Conservation (phyloP, 1,140 invertebrate species). For the Parapsyche elsis region DNA sequence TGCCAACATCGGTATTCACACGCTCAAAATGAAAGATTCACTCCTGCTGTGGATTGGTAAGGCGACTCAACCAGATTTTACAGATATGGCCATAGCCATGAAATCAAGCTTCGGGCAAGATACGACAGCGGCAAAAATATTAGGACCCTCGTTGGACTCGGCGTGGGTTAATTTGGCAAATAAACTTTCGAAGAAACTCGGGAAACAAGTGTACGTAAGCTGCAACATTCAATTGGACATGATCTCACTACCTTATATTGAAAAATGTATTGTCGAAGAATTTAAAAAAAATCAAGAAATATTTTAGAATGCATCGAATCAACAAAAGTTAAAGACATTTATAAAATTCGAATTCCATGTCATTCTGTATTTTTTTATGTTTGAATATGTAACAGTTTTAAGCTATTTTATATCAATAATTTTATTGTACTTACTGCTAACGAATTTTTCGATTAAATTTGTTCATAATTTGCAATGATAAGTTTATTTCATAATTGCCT, state of each 20-base stretch:
- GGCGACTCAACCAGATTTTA: conserved; percentile 35
- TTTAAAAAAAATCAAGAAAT: conserved; percentile 27
- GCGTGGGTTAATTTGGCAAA: conserved; percentile 48
- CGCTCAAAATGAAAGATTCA: conserved; percentile 53
- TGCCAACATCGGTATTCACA: conserved; percentile 42
- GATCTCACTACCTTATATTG: conserved; percentile 46
- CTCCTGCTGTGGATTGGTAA: conserved; percentile 55
- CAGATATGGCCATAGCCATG: conserved; percentile 52
- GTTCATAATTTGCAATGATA: no score
- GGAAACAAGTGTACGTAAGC: conserved; percentile 54
- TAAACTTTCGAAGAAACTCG: conserved; percentile 49
- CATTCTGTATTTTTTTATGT: no score
- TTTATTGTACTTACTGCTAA: no score
- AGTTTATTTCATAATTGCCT: no score
- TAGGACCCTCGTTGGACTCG: conserved; percentile 43
- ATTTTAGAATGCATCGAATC: not conserved
- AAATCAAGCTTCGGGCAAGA: conserved; percentile 18
- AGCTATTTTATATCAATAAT: no score
- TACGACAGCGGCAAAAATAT: conserved; percentile 40
- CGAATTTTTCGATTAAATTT: no score
- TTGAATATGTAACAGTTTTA: no score
- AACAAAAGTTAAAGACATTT: no score
- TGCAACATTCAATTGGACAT: conserved; percentile 51
- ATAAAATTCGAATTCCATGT: no score
- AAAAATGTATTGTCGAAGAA: conserved; percentile 52